Conservation (phyloP, 1,140 invertebrate genomes). For the Camponotus vicinus region DNA sequence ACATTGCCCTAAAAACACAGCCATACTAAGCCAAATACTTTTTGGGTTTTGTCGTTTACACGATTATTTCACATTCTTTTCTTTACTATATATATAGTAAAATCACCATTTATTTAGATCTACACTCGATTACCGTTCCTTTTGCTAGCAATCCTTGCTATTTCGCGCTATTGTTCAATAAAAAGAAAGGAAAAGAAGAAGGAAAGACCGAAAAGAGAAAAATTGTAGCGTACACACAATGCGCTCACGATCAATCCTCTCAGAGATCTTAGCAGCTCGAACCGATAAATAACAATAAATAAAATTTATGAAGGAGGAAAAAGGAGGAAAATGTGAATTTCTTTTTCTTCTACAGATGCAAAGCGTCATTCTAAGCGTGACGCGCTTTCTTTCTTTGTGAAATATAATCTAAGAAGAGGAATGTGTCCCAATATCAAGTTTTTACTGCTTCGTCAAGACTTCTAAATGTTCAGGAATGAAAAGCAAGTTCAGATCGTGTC, state of each 20-base stretch:
- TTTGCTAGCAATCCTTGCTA: slow-evolving; percentile 14
- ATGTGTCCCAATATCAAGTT: slow-evolving; percentile 10
- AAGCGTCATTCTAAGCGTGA: not conserved
- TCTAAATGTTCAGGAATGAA: not conserved
- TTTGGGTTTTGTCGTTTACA: slow-evolving; percentile 80
- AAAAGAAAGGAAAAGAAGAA: slow-evolving; percentile 22
- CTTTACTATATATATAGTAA: slow-evolving; percentile 65
- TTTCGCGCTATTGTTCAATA: slow-evolving; percentile 40
- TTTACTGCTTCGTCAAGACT: not conserved
- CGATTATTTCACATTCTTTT: slow-evolving; percentile 47
- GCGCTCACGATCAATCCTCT: slow-evolving; percentile 31
- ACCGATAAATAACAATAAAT: not conserved
- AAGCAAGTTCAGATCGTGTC: not conserved
- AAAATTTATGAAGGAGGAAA: not conserved
- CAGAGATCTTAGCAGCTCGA: not conserved
- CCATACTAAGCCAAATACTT: slow-evolving; percentile 86
- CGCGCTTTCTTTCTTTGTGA: not conserved
- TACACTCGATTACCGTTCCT: slow-evolving; percentile 54
- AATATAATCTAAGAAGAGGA: slow-evolving; percentile 22
- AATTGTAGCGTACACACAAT: slow-evolving; percentile 34
- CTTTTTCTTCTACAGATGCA: not conserved
- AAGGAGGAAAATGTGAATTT: not conserved
- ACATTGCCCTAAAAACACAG: slow-evolving; percentile 84
- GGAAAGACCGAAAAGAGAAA: slow-evolving; percentile 4
- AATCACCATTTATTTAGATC: slow-evolving; percentile 67